phyloP scores from a whole-genome alignment of 1,140 invertebrate genomes.

The Drosophila ficusphila region DNA sequence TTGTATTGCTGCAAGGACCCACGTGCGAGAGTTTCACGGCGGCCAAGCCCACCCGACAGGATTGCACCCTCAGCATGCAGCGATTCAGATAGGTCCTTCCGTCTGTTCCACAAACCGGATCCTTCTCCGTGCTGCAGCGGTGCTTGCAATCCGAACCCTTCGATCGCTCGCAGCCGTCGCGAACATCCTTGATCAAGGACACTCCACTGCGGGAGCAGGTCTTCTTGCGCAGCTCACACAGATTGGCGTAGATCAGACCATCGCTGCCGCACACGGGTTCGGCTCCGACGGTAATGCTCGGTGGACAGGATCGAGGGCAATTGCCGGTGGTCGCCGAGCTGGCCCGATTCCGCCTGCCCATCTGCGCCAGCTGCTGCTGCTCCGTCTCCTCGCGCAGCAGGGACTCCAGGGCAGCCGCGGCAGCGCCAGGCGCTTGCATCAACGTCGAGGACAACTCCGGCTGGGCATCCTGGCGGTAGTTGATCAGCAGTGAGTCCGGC shows the following conservation, averaged over 20 bases:
- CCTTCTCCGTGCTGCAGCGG: slow-evolving; percentile 91
- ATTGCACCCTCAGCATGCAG: slow-evolving; percentile 94
- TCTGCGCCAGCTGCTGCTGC: slow-evolving; percentile 53
- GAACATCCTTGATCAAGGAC: slow-evolving; percentile 85
- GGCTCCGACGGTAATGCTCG: slow-evolving; percentile 86
- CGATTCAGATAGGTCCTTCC: slow-evolving; percentile 94
- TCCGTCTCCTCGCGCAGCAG: slow-evolving; percentile 63
- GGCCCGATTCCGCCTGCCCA: slow-evolving; percentile 66
- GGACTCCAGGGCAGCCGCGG: slow-evolving; percentile 63
- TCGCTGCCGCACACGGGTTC: slow-evolving; percentile 95
- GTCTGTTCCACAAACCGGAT: slow-evolving; percentile 95
- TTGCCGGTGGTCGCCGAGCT: slow-evolving; percentile 80
- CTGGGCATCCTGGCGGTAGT: slow-evolving; percentile 67
- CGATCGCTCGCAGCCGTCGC: slow-evolving; percentile 87
- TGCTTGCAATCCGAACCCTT: slow-evolving; percentile 91
- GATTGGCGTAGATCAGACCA: slow-evolving; percentile 93
- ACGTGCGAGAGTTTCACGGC: slow-evolving; percentile 90
- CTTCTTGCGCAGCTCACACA: slow-evolving; percentile 96
- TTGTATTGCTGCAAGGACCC: slow-evolving; percentile 94
- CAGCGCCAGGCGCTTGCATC: slow-evolving; percentile 61
- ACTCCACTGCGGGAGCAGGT: slow-evolving; percentile 93
- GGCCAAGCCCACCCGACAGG: slow-evolving; percentile 85
- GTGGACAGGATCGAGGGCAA: slow-evolving; percentile 92
- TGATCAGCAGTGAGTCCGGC: slow-evolving; percentile 68
- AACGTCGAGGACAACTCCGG: slow-evolving; percentile 54